phyloP scores from a whole-genome alignment of 2,888 invertebrate genomes.

The Itoplectis maculator region DNA sequence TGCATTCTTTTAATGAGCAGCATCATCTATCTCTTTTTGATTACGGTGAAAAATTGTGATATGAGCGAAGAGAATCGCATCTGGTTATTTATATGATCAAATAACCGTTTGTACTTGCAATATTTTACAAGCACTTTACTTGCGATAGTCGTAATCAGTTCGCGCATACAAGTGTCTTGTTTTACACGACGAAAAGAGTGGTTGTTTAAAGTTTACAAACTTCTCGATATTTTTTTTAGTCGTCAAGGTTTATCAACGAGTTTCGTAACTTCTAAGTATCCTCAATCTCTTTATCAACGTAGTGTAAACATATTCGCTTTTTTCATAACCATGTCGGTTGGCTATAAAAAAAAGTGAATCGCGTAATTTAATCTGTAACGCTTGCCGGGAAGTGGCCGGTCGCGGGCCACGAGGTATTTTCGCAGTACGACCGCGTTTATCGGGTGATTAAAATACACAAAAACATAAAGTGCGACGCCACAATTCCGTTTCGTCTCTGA shows the following conservation, averaged over 20 bases:
- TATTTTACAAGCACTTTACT: background rate
- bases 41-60: constrained; percentile 26
- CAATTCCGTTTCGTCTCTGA: constrained; percentile 56
- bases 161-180: background rate
- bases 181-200: too few relatives aligned
- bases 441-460: constrained; percentile 44
- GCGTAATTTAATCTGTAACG: background rate
- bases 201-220: too few relatives aligned
- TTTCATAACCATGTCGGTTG: background rate
- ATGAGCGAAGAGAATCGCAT: background rate
- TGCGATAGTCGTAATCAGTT: background rate
- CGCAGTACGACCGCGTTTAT: constrained; percentile 15
- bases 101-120: background rate
- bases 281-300: background rate
- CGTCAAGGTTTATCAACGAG: background rate
- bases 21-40: constrained; percentile 31
- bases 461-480: constrained; percentile 33
- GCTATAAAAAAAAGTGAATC: background rate
- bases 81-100: background rate
- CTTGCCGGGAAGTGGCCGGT: background rate
- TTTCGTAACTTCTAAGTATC: background rate
- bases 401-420: background rate
- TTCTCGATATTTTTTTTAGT: background rate
- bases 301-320: background rate
- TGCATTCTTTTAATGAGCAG: constrained; percentile 31